Conservation (phyloP, 2,113 vertebrate species). For the Microcebus murinus region DNA sequence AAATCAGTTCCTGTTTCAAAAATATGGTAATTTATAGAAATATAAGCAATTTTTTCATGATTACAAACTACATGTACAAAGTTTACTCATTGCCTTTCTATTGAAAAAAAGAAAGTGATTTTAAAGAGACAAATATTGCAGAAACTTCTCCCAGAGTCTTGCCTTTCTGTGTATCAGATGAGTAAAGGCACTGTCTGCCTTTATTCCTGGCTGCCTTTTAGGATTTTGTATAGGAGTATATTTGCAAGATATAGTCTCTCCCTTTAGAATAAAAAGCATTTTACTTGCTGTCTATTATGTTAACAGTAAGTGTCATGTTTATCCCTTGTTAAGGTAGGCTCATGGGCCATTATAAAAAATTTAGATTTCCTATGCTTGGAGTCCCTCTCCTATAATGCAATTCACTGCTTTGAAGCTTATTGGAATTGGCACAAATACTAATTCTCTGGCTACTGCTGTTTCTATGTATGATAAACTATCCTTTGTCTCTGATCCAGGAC, state of each 20-base stretch:
- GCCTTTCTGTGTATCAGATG: background rate
- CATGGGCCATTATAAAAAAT: background rate
- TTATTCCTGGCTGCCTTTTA: background rate
- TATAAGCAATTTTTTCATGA: background rate
- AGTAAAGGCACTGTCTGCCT: background rate
- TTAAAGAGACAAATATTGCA: background rate
- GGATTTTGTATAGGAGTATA: background rate
- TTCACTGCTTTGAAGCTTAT: background rate
- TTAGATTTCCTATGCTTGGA: background rate
- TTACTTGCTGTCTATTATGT: background rate
- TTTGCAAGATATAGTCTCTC: background rate
- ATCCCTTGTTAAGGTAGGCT: background rate
- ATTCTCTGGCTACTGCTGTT: background rate
- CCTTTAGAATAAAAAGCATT: background rate
- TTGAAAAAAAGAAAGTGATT: background rate
- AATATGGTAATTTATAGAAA: background rate
- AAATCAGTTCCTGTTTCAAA: background rate
- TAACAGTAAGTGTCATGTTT: background rate
- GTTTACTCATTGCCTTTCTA: background rate
- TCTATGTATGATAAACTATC: background rate
- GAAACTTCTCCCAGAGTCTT: background rate
- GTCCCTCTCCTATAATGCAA: background rate
- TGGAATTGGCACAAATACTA: background rate
- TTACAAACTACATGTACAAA: background rate
- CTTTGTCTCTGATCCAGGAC: background rate